phyloP scores from a whole-genome alignment of 2,888 invertebrate genomes.

The Rhingia rostrata region DNA sequence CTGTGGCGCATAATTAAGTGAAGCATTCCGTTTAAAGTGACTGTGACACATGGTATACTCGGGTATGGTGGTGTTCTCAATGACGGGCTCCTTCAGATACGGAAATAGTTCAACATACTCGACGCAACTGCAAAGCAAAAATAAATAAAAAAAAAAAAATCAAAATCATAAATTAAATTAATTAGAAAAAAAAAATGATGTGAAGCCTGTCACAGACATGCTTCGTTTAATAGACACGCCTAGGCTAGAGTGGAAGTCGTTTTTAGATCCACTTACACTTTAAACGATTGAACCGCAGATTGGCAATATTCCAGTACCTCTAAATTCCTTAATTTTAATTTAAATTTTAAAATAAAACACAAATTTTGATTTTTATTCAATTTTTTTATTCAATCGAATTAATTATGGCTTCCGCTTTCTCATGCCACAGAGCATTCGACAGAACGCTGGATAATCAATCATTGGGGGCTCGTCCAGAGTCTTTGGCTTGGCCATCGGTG shows the following conservation, averaged over 20 bases:
- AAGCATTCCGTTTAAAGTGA: conserved; percentile 73
- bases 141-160: conserved; percentile 20
- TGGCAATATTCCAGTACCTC: too few relatives aligned
- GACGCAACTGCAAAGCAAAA: conserved; percentile 79
- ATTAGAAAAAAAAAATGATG: conserved; percentile 25
- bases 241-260: neutral
- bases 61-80: conserved; percentile 80
- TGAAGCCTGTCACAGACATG: conserved; percentile 37
- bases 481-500: conserved; percentile 85
- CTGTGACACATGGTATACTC: conserved; percentile 80
- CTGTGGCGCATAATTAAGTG: conserved; percentile 72
- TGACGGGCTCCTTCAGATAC: conserved; percentile 81
- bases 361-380: conserved; percentile 7
- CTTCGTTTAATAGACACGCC: neutral
- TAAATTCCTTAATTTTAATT: too few relatives aligned
- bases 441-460: conserved; percentile 87
- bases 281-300: too few relatives aligned
- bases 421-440: conserved; percentile 85
- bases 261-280: too few relatives aligned
- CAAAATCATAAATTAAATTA: conserved; percentile 61
- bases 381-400: conserved; percentile 14
- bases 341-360: neutral
- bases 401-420: conserved; percentile 82
- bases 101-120: conserved; percentile 83
- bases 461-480: conserved; percentile 83